Evolutionary conservation across 2,888 invertebrate species (phyloP).

Genomic region (Lasiommata megera): DNA sequence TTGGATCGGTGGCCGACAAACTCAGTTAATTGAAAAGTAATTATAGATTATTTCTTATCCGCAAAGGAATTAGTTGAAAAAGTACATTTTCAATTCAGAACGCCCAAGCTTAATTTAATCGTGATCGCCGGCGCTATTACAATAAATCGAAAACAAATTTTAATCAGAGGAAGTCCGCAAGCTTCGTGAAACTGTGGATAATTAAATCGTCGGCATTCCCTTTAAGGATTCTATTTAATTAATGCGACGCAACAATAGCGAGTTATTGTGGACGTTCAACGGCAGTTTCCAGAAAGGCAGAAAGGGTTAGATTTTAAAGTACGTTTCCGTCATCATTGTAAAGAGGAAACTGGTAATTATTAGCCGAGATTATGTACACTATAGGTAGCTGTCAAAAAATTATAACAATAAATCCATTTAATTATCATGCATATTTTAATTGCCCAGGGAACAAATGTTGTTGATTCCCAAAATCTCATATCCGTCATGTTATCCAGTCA

Average conservation of each 20-base stretch:
- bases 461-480: too few species aligned
- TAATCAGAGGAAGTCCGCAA: slow-evolving; percentile 33
- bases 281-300: neutral
- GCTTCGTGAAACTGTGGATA: slow-evolving; percentile 37
- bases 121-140: slow-evolving; percentile 6
- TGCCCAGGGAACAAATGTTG: too few species aligned
- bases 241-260: slow-evolving; percentile 36
- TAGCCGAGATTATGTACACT: too few species aligned
- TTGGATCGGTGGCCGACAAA: neutral
- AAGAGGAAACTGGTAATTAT: too few species aligned
- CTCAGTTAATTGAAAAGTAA: slow-evolving; percentile 1
- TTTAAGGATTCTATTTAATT: slow-evolving; percentile 52
- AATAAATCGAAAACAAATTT: slow-evolving; percentile 31
- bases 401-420: too few species aligned
- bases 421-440: too few species aligned
- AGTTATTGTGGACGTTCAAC: slow-evolving; percentile 21
- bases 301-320: neutral
- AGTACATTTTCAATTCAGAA: neutral
- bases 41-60: neutral
- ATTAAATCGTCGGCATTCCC: slow-evolving; percentile 47
- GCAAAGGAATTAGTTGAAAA: neutral
- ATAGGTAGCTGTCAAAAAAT: too few species aligned
- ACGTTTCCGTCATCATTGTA: too few species aligned
- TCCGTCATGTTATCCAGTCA: too few species aligned
- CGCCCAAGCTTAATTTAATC: slow-evolving; percentile 4